These are phyloP conservation scores for Drosophila histrio DNA, from an alignment of 2,888 invertebrate species.

Conservation along the genomic window DNA sequence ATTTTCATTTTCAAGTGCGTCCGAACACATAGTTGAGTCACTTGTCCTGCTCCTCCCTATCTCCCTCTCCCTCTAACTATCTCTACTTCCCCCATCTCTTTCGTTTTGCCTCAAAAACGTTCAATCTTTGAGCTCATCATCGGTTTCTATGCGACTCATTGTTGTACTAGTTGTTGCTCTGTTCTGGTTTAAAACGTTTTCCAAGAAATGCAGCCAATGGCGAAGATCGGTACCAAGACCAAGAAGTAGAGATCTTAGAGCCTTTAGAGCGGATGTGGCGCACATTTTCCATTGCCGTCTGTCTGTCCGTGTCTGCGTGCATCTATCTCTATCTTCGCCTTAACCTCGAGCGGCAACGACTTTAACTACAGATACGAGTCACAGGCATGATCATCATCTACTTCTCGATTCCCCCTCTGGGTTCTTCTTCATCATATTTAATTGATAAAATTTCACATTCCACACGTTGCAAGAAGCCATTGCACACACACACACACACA, in stretches of 20 bases:
- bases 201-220: slow-evolving; percentile 67
- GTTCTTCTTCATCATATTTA: slow-evolving; percentile 52
- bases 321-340: slow-evolving; percentile 28
- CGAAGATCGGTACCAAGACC: slow-evolving; percentile 48
- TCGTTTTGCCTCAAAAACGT: slow-evolving; percentile 54
- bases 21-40: slow-evolving; percentile 23
- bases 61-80: slow-evolving; percentile 1
- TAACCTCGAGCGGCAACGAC: slow-evolving; percentile 37
- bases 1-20: slow-evolving; percentile 74
- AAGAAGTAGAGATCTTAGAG: slow-evolving; percentile 36
- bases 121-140: slow-evolving; percentile 41
- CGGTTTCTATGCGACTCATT: slow-evolving; percentile 33
- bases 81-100: slow-evolving; percentile 2
- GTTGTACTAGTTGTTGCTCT: slow-evolving; percentile 18
- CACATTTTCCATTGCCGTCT: slow-evolving; percentile 52
- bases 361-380: slow-evolving; percentile 16
- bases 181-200: slow-evolving; percentile 70
- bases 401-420: slow-evolving; percentile 11
- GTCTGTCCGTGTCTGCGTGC: slow-evolving; percentile 25
- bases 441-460: slow-evolving; percentile 78
- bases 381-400: slow-evolving; percentile 23
- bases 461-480: slow-evolving; percentile 64
- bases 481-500: slow-evolving; percentile 22
- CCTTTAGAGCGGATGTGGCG: slow-evolving; percentile 70
- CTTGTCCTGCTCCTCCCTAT: slow-evolving; percentile 12